phyloP scores from a whole-genome alignment of 2,797 vertebrate genomes.

The Hafferia zeledoni region DNA sequence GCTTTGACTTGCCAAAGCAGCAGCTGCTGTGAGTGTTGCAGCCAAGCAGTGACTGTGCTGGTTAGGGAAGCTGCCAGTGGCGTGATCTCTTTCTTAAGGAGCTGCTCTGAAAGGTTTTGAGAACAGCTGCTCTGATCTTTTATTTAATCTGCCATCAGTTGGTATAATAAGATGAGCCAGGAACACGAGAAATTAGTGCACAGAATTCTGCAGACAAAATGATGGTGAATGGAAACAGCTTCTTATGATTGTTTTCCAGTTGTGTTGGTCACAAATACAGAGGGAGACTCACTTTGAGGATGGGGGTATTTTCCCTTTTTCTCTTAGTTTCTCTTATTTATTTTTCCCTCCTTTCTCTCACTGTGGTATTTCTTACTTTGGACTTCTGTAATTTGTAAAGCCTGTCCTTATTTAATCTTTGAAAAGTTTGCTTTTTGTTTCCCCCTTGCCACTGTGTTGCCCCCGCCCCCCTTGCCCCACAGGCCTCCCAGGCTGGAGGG shows the following conservation, averaged over 20 bases:
- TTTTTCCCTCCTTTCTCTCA: not conserved
- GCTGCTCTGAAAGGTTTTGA: not conserved
- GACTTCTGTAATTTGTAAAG: constrained; percentile 19
- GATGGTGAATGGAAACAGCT: not conserved
- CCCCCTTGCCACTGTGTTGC: constrained; percentile 67
- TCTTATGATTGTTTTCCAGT: not conserved
- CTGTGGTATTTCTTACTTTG: not conserved
- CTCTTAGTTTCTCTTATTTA: not conserved
- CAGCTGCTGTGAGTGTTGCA: not conserved
- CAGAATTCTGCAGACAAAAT: not conserved
- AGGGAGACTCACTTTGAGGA: not conserved
- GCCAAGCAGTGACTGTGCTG: not conserved
- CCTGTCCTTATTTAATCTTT: constrained; percentile 65
- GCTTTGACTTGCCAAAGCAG: not conserved
- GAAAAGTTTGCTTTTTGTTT: constrained; percentile 72
- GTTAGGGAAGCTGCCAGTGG: not conserved
- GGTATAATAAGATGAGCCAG: not conserved
- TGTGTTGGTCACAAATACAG: not conserved
- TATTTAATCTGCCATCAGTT: constrained; percentile 24
- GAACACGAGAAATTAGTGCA: not conserved
- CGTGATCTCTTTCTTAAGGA: constrained; percentile 9
- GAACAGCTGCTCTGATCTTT: constrained; percentile 27
- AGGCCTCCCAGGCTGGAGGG: constrained; percentile 79
- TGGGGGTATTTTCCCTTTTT: not conserved
- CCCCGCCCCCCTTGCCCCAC: constrained; percentile 61